phyloP scores from a whole-genome alignment of 2,797 vertebrate species.

The Enteromius thamalakanensis region DNA sequence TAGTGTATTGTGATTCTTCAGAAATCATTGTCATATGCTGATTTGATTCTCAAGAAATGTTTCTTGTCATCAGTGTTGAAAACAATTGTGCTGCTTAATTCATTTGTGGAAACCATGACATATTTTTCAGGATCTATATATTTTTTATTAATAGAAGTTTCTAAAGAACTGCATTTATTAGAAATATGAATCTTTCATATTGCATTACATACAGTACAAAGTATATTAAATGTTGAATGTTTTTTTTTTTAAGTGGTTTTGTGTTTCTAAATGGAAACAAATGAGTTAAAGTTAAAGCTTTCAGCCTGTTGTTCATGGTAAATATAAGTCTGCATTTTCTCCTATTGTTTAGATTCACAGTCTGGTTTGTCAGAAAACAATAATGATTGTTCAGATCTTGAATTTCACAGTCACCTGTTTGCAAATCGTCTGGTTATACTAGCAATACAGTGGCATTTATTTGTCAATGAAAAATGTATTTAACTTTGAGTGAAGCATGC shows the following conservation, averaged over 20 bases:
- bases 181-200: background rate
- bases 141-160: background rate
- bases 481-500: background rate
- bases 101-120: background rate
- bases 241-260: background rate
- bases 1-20: background rate
- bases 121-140: background rate
- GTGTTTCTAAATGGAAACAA: background rate
- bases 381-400: background rate
- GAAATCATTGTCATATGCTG: background rate
- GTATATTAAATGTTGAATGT: background rate
- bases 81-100: background rate
- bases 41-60: background rate
- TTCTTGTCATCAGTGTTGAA: background rate
- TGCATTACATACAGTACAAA: background rate
- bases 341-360: background rate
- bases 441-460: background rate
- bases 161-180: background rate
- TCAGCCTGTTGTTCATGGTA: background rate
- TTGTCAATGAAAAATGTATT: background rate
- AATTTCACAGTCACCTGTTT: background rate
- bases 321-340: background rate
- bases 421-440: background rate
- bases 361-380: background rate
- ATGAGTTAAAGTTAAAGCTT: conserved; percentile 1